A percentile compares a stretch with the other conserved stretches of the same genome.
Evolutionary conservation across 1,140 invertebrate species (phyloP).

Genomic region (Drosophila repleta): DNA sequence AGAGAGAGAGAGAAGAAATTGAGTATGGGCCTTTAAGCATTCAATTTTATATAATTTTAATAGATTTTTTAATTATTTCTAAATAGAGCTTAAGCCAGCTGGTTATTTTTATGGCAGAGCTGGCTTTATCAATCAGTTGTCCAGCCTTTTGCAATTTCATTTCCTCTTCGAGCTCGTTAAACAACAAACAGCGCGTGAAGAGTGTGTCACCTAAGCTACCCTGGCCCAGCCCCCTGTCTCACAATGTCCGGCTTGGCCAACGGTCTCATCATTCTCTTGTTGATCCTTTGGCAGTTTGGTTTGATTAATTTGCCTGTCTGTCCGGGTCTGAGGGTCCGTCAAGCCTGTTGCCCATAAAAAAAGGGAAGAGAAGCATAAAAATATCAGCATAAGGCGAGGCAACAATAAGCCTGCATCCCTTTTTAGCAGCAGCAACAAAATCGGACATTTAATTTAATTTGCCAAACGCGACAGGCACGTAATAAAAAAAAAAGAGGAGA

Average conservation of each 20-base stretch:
- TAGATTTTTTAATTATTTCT: too few species aligned
- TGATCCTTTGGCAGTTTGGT: conserved; percentile 76
- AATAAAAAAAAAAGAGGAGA: conserved; percentile 54
- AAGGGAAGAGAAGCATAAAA: conserved; percentile 50
- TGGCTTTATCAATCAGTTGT: conserved; percentile 72
- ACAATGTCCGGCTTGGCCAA: background rate
- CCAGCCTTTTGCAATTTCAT: conserved; percentile 74
- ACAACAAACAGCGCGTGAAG: conserved; percentile 69
- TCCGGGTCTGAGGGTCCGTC: conserved; percentile 44
- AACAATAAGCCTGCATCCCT: conserved; percentile 60
- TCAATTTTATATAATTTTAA: background rate
- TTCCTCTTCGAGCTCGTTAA: conserved; percentile 71
- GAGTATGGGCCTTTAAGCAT: too few species aligned
- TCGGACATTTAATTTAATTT: conserved; percentile 76
- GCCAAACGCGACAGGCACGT: conserved; percentile 37
- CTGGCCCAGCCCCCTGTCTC: background rate
- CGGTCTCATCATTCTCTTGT: conserved; percentile 34
- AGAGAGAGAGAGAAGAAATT: conserved; percentile 15
- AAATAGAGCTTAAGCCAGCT: too few species aligned
- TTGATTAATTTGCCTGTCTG: conserved; percentile 79
- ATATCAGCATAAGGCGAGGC: conserved; percentile 39
- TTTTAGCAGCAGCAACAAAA: conserved; percentile 45
- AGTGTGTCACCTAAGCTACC: conserved; percentile 6
- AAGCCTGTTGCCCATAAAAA: conserved; percentile 44
- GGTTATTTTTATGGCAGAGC: background rate